phyloP scores from a whole-genome alignment of 2,797 vertebrate genomes.

The Lacerta agilis region DNA sequence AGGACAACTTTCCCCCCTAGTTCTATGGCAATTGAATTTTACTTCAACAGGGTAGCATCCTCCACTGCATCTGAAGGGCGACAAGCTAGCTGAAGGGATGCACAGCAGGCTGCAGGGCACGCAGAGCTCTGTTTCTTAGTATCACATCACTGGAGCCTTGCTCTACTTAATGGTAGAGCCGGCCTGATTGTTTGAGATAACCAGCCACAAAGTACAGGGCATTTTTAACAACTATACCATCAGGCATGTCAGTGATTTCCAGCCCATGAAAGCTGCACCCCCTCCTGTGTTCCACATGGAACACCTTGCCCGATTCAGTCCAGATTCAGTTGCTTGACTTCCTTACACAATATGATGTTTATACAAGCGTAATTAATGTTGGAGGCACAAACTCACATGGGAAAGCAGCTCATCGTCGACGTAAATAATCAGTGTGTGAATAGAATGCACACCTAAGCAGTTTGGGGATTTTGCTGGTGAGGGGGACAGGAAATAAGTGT shows the following conservation, averaged over 20 bases:
- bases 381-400: neutral
- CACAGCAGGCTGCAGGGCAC: too few species aligned
- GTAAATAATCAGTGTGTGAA: neutral
- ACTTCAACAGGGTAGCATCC: too few species aligned
- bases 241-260: neutral
- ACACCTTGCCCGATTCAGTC: neutral
- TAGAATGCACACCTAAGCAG: neutral
- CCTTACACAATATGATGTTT: neutral
- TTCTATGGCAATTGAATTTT: too few species aligned
- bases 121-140: too few species aligned
- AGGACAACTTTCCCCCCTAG: too few species aligned
- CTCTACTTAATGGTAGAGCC: too few species aligned
- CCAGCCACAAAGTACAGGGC: neutral
- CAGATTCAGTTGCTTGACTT: too few species aligned
- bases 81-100: too few species aligned
- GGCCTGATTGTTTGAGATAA: neutral
- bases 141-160: too few species aligned
- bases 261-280: neutral
- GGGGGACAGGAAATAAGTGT: too few species aligned
- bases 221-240: neutral
- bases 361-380: neutral
- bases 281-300: neutral
- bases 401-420: neutral
- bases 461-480: neutral
- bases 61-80: too few species aligned